Percentiles rank a stretch among this genome's conserved stretches.
Evolutionary conservation across 2,797 vertebrate genomes (phyloP).

Genomic region (Bufotes viridis): DNA sequence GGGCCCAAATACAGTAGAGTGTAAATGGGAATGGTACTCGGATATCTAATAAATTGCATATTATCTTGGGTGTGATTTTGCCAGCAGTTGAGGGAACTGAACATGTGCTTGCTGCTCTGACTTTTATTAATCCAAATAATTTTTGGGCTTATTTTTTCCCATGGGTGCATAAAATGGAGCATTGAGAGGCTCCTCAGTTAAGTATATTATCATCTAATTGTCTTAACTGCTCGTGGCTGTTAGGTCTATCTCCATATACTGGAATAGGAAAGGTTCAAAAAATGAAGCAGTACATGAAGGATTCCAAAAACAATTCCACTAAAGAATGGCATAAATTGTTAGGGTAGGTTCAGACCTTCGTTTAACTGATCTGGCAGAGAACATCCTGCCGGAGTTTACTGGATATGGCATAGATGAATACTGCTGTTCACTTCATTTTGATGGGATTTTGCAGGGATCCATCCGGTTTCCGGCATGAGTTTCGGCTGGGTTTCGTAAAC

Average conservation of each 20-base stretch:
- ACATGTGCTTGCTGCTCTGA: neutral
- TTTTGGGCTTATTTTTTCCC: neutral
- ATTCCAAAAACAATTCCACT: too few species aligned
- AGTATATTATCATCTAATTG: neutral
- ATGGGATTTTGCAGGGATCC: too few species aligned
- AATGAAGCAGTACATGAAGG: neutral
- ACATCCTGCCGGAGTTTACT: too few species aligned
- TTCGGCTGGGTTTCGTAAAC: too few species aligned
- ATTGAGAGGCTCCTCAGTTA: neutral
- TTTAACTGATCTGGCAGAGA: too few species aligned
- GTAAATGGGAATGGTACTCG: slow-evolving; percentile 60
- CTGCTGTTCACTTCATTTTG: too few species aligned
- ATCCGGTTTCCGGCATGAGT: too few species aligned
- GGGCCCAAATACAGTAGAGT: slow-evolving; percentile 49
- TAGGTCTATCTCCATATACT: neutral
- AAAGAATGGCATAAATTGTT: too few species aligned
- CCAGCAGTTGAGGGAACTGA: slow-evolving; percentile 24
- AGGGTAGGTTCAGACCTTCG: too few species aligned
- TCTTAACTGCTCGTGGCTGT: too few species aligned
- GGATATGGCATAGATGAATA: too few species aligned
- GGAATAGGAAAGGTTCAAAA: neutral
- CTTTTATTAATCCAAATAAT: slow-evolving; percentile 5
- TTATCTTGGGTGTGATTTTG: slow-evolving; percentile 53
- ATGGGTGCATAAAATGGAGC: neutral
- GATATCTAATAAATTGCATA: slow-evolving; percentile 57